A percentile compares a stretch with the other conserved stretches of the same genome.
These are phyloP conservation scores for Rutpela maculata DNA, from an alignment of 2,888 invertebrate species.

Conservation along the genomic window DNA sequence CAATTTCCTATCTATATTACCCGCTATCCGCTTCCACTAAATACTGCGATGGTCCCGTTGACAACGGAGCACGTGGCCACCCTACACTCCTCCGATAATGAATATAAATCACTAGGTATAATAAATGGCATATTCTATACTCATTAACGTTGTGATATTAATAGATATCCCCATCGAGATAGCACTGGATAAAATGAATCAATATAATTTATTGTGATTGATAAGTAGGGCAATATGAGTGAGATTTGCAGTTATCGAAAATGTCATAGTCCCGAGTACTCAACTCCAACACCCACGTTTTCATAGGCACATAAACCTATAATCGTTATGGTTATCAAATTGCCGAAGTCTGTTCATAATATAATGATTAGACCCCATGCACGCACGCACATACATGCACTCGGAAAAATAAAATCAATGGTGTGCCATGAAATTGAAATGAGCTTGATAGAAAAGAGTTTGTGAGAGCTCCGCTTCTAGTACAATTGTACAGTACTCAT, in stretches of 20 bases:
- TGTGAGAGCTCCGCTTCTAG: no score
- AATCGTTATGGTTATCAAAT: slow-evolving; percentile 21
- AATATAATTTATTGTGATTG: slow-evolving; percentile 18
- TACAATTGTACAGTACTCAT: no score
- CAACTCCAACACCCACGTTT: slow-evolving; percentile 20
- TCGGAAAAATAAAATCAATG: background rate
- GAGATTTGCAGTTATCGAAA: slow-evolving; percentile 34
- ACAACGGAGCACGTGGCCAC: background rate
- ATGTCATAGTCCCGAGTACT: slow-evolving; percentile 31
- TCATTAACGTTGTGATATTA: background rate
- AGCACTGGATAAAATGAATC: slow-evolving; percentile 9
- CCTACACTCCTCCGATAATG: background rate
- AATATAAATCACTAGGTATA: background rate
- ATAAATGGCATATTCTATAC: slow-evolving; percentile 2
- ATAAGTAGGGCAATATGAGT: slow-evolving; percentile 22
- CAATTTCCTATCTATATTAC: no score
- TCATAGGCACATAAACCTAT: slow-evolving; percentile 1
- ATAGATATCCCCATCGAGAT: slow-evolving; percentile 18
- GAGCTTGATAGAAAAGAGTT: background rate
- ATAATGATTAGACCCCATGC: background rate
- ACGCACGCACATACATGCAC: background rate
- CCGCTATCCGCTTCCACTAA: no score
- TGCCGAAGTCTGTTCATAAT: slow-evolving; percentile 6
- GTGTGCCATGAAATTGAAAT: background rate
- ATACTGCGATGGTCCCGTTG: no score